A percentile compares a stretch with the other conserved stretches of the same genome.
Conservation (phyloP, 2,113 vertebrate species). For the Ovis aries region ARS-UI_Ramb_v3.0 NC_056060.1:72324001-72324500, state of each 20-base stretch:
- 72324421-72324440: neutral
- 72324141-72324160: neutral
- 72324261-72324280: neutral
- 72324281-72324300: neutral
- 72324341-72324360: neutral
- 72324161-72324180: neutral
- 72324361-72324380: neutral
- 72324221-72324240: neutral
- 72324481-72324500: neutral
- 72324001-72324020: neutral
- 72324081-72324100: neutral
- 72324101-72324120: neutral
- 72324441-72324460: neutral
- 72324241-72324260: neutral
- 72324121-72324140: neutral
- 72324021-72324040: neutral
- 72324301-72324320: neutral
- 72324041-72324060: neutral
- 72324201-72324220: neutral
- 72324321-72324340: neutral
- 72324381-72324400: neutral
- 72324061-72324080: neutral
- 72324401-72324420: neutral
- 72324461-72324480: neutral
- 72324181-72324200: neutral